Percentiles rank a stretch among this genome's conserved stretches.
Evolutionary conservation across 1,140 invertebrate genomes (phyloP).

Genomic region (Drosophila nebulosa): DNA sequence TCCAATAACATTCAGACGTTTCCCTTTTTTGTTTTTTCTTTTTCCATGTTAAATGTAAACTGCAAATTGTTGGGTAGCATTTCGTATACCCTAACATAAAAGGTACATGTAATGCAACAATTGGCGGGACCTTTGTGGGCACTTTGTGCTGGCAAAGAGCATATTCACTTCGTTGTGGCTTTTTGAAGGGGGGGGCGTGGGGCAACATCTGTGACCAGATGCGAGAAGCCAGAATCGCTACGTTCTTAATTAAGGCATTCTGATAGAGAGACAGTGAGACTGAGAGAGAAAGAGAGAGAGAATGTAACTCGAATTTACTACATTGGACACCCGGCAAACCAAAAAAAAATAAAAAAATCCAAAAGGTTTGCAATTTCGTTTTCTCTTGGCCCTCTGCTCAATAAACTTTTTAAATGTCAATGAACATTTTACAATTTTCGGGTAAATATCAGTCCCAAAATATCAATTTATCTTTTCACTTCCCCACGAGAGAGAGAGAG

Average conservation of each 20-base stretch:
- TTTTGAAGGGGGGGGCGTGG: neutral
- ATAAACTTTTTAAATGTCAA: slow-evolving; percentile 41
- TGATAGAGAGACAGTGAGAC: slow-evolving; percentile 58
- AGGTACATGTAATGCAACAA: neutral
- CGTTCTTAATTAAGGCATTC: slow-evolving; percentile 76
- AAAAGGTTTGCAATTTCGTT: slow-evolving; percentile 53
- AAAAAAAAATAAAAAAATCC: slow-evolving; percentile 50
- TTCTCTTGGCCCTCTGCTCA: slow-evolving; percentile 5
- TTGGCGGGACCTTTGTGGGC: too few relatives aligned
- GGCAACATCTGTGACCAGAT: slow-evolving; percentile 52
- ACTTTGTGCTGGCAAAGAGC: too few relatives aligned
- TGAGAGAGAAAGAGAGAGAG: too few relatives aligned
- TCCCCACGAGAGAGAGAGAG: slow-evolving; percentile 8
- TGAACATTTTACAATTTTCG: slow-evolving; percentile 62
- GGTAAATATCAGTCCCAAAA: slow-evolving; percentile 54
- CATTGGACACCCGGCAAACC: too few relatives aligned
- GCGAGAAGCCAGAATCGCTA: slow-evolving; percentile 49
- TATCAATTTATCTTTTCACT: slow-evolving; percentile 71
- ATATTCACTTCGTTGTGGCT: neutral
- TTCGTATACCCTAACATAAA: slow-evolving; percentile 21
- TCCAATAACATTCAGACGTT: slow-evolving; percentile 59
- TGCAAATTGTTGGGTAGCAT: slow-evolving; percentile 68
- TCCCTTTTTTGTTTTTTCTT: too few relatives aligned
- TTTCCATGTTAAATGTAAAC: slow-evolving; percentile 57
- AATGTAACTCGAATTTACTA: too few relatives aligned